Evolutionary conservation across 2,797 vertebrate species (phyloP), one percentile per base, ranked within the genome.

Genomic region (Loriculus beryllinus): DNA sequence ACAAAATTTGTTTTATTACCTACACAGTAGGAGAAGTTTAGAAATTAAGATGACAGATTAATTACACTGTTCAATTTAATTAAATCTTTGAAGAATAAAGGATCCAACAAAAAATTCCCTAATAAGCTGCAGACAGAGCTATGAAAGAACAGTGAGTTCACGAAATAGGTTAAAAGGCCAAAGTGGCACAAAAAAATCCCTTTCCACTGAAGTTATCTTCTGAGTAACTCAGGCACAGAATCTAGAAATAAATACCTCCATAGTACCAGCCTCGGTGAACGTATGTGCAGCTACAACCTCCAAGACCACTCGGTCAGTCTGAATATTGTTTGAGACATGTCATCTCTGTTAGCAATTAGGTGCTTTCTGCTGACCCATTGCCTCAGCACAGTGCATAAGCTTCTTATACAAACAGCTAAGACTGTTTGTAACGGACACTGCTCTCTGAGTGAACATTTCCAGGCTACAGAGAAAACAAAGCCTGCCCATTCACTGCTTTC

Each of bases 71-170:
- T 60, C 63, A 59, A 75, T 81, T 92, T 81, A 85, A 91, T 89
- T 88, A 96, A 52, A 40, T 68, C 74, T 90, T 85, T 84, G 87
- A 94, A 79, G 82, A 96, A 84, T 35, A 92, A 94, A 43, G 84
- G n/a, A 52, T 80, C 59, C 64, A 91, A 79, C 47, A 82, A 75
- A 82, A 89, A 94, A 56, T 49, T 85, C 81, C 49, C 23, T 69
- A 47, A 70, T 74, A 82, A 78, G 49, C n/a, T 52, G 51, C 5
- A 60, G 76, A 84, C 3, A 86, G 33, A 68, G 48, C 22, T 49
- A 43, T 7, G n/a, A 80, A 69, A 76, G 72, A 92, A 26, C 14
- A 79, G 59, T 0, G 1, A 56, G 49, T 35, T 88, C 35, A 49
- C 79, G 91, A 83, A 90, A 56, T 2, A 70, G 39, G 7, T 52